phyloP scores from a whole-genome alignment of 1,140 invertebrate genomes.

The Monochamus saltuarius region DNA sequence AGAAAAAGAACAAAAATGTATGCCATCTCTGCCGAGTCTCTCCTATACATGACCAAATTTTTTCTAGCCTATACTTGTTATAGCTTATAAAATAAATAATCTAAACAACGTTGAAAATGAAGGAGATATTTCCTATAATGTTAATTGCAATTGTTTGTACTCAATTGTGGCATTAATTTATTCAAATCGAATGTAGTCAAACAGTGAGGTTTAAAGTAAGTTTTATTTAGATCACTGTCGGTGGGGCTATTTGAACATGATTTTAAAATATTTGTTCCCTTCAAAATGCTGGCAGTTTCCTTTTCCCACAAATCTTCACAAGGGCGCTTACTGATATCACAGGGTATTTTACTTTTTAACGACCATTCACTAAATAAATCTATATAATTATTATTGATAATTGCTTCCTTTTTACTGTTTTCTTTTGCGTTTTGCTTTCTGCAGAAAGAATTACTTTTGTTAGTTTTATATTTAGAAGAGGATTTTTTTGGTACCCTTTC shows the following conservation, averaged over 20 bases:
- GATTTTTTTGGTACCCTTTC: not conserved
- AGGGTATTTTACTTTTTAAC: not conserved
- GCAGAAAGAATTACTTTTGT: constrained; percentile 16
- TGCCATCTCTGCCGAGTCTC: too few species aligned
- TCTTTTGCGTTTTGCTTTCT: constrained; percentile 37
- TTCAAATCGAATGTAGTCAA: constrained; percentile 31
- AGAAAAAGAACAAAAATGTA: too few species aligned
- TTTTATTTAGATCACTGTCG: constrained; percentile 25
- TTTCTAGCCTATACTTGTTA: too few species aligned
- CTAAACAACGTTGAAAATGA: too few species aligned
- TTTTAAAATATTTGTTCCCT: constrained; percentile 31
- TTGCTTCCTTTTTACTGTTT: constrained; percentile 18
- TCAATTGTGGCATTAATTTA: constrained; percentile 29
- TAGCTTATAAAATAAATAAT: too few species aligned
- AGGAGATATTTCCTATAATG: too few species aligned
- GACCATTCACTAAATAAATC: constrained; percentile 7
- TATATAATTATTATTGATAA: constrained; percentile 5
- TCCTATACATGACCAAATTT: too few species aligned
- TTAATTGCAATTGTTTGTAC: too few species aligned
- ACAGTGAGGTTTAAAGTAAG: constrained; percentile 24
- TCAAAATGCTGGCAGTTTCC: constrained; percentile 38
- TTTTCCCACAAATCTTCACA: constrained; percentile 28
- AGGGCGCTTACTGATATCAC: constrained; percentile 10
- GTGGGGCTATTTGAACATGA: constrained; percentile 4
- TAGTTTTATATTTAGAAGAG: not conserved